These are phyloP conservation scores for Coregonus suidteri DNA, from an alignment of 2,797 vertebrate species.

Conservation along the genomic window DNA sequence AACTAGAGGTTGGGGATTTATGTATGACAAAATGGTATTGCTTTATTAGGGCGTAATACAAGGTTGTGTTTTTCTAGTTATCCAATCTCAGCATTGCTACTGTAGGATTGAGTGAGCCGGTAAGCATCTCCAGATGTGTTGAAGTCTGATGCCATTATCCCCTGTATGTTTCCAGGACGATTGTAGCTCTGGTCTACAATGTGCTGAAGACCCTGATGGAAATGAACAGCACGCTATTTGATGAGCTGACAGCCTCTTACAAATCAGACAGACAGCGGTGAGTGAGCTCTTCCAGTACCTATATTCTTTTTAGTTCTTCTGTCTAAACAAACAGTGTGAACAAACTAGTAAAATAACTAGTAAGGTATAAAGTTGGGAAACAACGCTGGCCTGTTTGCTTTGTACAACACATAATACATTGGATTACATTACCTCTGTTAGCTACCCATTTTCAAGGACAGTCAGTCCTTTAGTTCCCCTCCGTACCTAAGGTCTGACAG, in stretches of 20 bases:
- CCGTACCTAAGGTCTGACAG: neutral
- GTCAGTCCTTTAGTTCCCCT: too few relatives aligned
- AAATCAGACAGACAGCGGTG: conserved; percentile 87
- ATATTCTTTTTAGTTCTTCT: neutral
- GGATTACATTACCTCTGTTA: too few relatives aligned
- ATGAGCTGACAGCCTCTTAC: conserved; percentile 93
- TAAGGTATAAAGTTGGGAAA: neutral
- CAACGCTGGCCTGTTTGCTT: too few relatives aligned
- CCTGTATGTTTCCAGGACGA: conserved; percentile 80
- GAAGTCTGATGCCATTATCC: neutral
- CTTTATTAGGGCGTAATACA: neutral
- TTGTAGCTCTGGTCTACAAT: conserved; percentile 94
- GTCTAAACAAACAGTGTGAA: neutral
- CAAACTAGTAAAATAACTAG: neutral
- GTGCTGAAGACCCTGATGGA: conserved; percentile 98
- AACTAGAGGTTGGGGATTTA: neutral
- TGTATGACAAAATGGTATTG: neutral
- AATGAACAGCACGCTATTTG: conserved; percentile 95
- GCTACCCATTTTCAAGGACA: too few relatives aligned
- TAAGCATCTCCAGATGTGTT: neutral
- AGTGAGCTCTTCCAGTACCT: neutral
- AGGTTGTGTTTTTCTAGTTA: neutral
- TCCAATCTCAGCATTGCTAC: neutral
- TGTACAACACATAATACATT: too few relatives aligned
- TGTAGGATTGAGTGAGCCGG: neutral